These are phyloP conservation scores for Harpagus bidentatus DNA, from an alignment of 2,113 vertebrate species.

Conservation along the genomic window DNA sequence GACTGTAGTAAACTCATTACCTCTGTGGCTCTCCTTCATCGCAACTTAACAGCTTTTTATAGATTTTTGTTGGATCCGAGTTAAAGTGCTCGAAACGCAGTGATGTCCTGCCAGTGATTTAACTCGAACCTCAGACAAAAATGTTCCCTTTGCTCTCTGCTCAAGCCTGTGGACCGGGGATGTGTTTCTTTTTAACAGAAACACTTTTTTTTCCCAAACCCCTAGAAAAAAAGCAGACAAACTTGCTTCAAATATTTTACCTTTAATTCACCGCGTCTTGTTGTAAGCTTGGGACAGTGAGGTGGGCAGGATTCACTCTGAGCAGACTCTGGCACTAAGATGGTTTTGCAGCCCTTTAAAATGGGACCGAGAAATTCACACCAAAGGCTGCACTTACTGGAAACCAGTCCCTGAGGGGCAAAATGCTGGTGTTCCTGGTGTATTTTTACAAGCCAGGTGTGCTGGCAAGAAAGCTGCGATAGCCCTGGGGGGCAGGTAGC, in stretches of 20 bases:
- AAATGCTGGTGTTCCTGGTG: background rate
- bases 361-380: background rate
- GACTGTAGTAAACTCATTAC: background rate
- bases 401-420: background rate
- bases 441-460: conserved; percentile 51
- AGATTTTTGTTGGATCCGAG: conserved; percentile 61
- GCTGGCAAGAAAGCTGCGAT: background rate
- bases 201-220: background rate
- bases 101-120: conserved; percentile 65
- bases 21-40: conserved; percentile 3
- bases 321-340: background rate
- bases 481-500: background rate
- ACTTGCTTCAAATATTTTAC: background rate
- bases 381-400: conserved; percentile 24
- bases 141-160: conserved; percentile 44
- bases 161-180: background rate
- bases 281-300: background rate
- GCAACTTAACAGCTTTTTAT: conserved; percentile 54
- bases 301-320: background rate
- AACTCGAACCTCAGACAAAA: conserved; percentile 33
- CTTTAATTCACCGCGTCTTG: fast-evolving
- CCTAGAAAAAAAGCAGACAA: background rate
- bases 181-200: conserved; percentile 13
- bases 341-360: background rate
- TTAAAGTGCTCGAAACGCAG: conserved; percentile 43